Conservation (phyloP, 2,888 invertebrate genomes). For the Colletes collaris region DNA sequence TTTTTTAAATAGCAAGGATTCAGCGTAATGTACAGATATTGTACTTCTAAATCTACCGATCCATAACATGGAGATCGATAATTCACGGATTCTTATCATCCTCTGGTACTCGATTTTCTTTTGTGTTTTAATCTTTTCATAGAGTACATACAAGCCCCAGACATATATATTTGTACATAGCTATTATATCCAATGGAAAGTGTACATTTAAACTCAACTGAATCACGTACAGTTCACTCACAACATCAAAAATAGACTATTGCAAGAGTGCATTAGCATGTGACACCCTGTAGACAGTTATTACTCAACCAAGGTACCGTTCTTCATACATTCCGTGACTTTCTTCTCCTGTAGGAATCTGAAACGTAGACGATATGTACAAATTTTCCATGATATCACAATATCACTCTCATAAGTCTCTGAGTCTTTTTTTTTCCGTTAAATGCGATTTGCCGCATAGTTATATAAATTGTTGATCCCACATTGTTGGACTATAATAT, state of each 20-base stretch:
- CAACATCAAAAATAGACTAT: constrained; percentile 82
- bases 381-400: constrained; percentile 72
- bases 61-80: constrained; percentile 63
- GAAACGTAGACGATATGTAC: constrained; percentile 76
- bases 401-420: constrained; percentile 67
- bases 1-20: constrained; percentile 68
- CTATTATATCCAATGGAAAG: constrained; percentile 80
- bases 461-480: constrained; percentile 72
- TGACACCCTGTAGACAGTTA: constrained; percentile 76
- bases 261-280: constrained; percentile 79
- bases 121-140: constrained; percentile 68
- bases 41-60: constrained; percentile 70
- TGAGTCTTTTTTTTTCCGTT: constrained; percentile 57
- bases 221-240: constrained; percentile 79
- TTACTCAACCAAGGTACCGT: constrained; percentile 73
- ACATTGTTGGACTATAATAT: constrained; percentile 72
- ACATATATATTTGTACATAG: constrained; percentile 80
- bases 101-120: constrained; percentile 53
- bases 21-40: constrained; percentile 72
- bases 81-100: constrained; percentile 61
- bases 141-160: constrained; percentile 77
- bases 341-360: constrained; percentile 67
- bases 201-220: constrained; percentile 76
- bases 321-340: constrained; percentile 67
- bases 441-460: constrained; percentile 68